Percentiles rank a stretch among this genome's conserved stretches.
phyloP scores from a whole-genome alignment of 1,140 invertebrate species.

The Pemphigus obesinymphae region DNA sequence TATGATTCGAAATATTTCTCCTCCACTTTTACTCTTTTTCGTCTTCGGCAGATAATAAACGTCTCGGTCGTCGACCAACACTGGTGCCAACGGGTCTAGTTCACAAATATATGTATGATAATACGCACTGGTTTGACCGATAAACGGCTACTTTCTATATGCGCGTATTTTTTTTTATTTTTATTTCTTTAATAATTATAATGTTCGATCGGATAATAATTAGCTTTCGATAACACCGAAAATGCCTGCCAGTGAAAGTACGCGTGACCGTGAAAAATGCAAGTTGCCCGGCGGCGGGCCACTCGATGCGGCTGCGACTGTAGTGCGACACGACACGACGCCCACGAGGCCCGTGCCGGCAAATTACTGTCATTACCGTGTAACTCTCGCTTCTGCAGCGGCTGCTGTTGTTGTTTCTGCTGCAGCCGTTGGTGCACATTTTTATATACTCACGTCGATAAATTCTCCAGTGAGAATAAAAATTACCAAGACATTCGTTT shows the following conservation, averaged over 20 bases:
- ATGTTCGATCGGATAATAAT: neutral
- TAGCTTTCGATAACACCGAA: neutral
- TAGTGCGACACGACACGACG: neutral
- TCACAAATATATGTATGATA: neutral
- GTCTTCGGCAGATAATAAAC: neutral
- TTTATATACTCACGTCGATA: too few species aligned
- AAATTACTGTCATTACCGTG: neutral
- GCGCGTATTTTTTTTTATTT: too few species aligned
- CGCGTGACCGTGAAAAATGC: conserved; percentile 26
- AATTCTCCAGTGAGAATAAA: too few species aligned
- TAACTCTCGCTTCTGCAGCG: neutral
- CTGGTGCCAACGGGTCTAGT: conserved; percentile 29
- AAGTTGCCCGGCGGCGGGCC: neutral
- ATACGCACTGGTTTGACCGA: neutral
- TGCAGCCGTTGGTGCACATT: neutral
- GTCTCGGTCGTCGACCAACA: neutral
- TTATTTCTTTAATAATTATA: neutral
- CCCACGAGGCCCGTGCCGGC: neutral
- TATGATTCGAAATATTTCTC: too few species aligned
- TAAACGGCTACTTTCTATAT: conserved; percentile 8
- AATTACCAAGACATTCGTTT: too few species aligned
- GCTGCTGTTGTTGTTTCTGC: neutral
- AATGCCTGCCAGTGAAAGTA: conserved; percentile 4
- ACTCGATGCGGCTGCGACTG: neutral
- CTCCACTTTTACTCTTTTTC: conserved; percentile 21